Base-by-base conservation (phyloP, 2,113 vertebrate species). In the Aspiorhynchus laticeps region DNA sequence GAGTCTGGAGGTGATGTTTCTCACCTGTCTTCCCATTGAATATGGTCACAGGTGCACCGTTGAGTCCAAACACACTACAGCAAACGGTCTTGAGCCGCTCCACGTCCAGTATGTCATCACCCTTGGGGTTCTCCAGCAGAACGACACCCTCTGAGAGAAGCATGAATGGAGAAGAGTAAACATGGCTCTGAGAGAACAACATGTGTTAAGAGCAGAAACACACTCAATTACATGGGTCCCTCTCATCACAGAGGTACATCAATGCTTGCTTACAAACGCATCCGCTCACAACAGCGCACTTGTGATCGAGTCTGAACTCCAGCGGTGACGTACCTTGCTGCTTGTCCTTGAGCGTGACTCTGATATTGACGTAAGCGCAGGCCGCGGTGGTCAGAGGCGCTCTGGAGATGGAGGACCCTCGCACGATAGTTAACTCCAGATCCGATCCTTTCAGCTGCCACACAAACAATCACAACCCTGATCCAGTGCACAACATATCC, bases 61-160 rank as follows among this genome's bases (percentile, higher is more conserved):
- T 92, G 86, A 97, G 91, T 85, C 92, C 95, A 91, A 99, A 99
- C 91, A 99, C 95, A 90, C 93, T 96, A 89, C 93, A 89, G 83
- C 98, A 94, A 14, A 94, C 93, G 63, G 78, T 92, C 86, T 95
- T 94, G 71, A 99, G 92, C 87, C 95, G 95, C 85, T 92, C 87
- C 87, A 97, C 73, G 87, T 95, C 93, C 75, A 96, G 87, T 26
- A 87, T 91, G 90, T 97, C 96, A 88, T 98, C 97, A 5, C 98
- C 98, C 91, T 95, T 97, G 17, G 98, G 98, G 91, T 99, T 99
- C 92, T 99, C 98, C 91, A 99, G 91, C 89, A 99, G 95, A 83
- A 98, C 89, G 1, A 96, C 95, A 1, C 98, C 98, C 87, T 95
- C 98, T 99, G 88, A 85, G 86, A 83, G 74, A 84, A 67, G 28